Evolutionary conservation across 1,140 invertebrate genomes (phyloP).

Genomic region (Ceratoteleas bidentatus): DNA sequence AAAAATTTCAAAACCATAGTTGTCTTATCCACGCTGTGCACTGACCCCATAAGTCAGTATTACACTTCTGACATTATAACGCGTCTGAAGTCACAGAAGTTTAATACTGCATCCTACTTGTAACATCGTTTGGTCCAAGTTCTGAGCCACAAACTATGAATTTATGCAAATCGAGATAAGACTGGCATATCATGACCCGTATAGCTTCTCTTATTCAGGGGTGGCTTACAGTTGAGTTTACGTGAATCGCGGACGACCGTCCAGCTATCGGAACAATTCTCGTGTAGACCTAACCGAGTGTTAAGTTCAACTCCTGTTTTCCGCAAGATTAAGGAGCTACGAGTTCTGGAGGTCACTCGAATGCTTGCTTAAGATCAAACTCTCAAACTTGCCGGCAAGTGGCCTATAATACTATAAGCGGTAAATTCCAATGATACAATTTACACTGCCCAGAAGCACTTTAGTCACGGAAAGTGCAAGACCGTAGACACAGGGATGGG

Average conservation of each 20-base stretch:
- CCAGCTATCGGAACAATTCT: conserved; percentile 53
- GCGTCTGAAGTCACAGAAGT: conserved; percentile 44
- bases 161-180: too few species aligned
- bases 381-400: conserved; percentile 32
- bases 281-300: conserved; percentile 60
- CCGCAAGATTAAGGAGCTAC: conserved; percentile 64
- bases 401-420: conserved; percentile 23
- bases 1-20: too few species aligned
- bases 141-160: too few species aligned
- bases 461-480: conserved; percentile 1
- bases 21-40: too few species aligned
- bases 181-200: conserved; percentile 64
- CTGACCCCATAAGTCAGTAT: conserved; percentile 40
- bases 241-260: conserved; percentile 23
- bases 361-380: conserved; percentile 51
- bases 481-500: neutral
- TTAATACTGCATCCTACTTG: too few species aligned
- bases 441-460: neutral
- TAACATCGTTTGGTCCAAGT: too few species aligned
- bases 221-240: conserved; percentile 67
- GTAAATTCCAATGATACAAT: conserved; percentile 31
- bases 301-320: conserved; percentile 66
- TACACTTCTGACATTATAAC: conserved; percentile 55
- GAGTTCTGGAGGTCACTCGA: conserved; percentile 56
- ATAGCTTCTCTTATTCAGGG: conserved; percentile 57